These are phyloP conservation scores for Pheucticus melanocephalus DNA, from an alignment of 2,113 vertebrate genomes.

Conservation along the genomic window DNA sequence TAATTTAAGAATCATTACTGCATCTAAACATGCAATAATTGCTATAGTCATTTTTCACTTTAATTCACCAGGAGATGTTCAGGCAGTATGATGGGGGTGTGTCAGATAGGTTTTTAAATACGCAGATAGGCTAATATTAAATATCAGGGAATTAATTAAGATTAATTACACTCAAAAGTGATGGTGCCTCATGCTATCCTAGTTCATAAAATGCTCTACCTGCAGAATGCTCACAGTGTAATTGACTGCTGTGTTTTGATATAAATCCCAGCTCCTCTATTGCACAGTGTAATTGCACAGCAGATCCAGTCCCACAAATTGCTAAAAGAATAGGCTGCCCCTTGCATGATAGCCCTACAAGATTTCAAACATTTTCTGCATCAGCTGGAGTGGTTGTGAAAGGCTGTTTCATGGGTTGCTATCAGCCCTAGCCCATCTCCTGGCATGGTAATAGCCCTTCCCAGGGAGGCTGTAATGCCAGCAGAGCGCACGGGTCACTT, in stretches of 20 bases:
- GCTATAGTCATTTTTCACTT: slow-evolving; percentile 48
- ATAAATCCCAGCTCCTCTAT: background rate
- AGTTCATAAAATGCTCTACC: slow-evolving; percentile 30
- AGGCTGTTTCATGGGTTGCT: slow-evolving; percentile 2
- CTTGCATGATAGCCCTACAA: background rate
- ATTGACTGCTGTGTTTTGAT: background rate
- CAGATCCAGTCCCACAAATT: background rate
- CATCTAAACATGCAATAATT: slow-evolving; percentile 57
- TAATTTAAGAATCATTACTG: slow-evolving; percentile 41
- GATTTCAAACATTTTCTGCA: background rate
- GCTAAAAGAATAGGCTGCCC: background rate
- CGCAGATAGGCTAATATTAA: slow-evolving; percentile 48
- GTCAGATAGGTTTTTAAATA: slow-evolving; percentile 48
- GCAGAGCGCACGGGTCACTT: background rate
- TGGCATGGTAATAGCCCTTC: background rate
- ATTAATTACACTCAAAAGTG: slow-evolving; percentile 33
- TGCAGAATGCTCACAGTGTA: background rate
- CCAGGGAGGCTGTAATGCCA: background rate
- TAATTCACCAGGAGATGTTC: slow-evolving; percentile 40
- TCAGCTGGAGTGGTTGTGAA: background rate
- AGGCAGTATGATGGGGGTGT: slow-evolving; percentile 42
- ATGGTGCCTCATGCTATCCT: background rate
- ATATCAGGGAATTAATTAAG: slow-evolving; percentile 54
- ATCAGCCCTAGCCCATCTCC: background rate
- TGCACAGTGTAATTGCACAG: background rate